Evolutionary conservation across 2,113 vertebrate genomes (phyloP), one percentile per base, ranked within the genome.

Genomic region (Ptilonorhynchus violaceus): DNA sequence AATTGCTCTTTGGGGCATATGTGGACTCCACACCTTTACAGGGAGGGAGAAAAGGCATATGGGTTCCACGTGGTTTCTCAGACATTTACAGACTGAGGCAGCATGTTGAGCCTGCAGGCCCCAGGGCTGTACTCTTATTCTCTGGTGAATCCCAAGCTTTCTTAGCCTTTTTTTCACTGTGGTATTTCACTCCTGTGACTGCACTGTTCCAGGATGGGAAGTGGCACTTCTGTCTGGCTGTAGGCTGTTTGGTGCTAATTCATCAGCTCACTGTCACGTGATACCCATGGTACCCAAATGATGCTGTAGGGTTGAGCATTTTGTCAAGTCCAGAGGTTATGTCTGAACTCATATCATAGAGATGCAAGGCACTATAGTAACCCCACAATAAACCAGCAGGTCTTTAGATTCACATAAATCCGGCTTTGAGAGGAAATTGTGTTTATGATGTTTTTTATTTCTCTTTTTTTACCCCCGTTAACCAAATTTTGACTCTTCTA

Each of bases 271-370:
- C 55, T 58, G 41, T 17, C 24, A 2, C 1, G 3, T 6, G 22
- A 8, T 23, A 11, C 25, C 55, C 0, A 1, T 22, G n/a, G 27
- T 88, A 56, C 50, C 30, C 4, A 2, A 1, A 2, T 0, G 0
- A 7, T 30, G 21, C 35, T n/a, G 2, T 0, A 46, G 37, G 44
- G 28, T 4, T 35, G 41, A 85, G 52, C 23, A 15, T 53, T 94
- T 82, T 55, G 35, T 77, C 68, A 67, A 53, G 42, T 28, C 23
- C 31, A 24, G 58, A 69, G 56, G 11, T 44, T 30, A 15, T 15
- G 9, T 60, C n/a, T 79, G 52, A 72, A 64, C 55, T 76, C 25
- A 46, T 33, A 80, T 49, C 8, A 13, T 62, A 49, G 62, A 42
- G 70, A 52, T 23, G 28, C n/a, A 76, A 82, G 35, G 21, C 22